Base-by-base conservation (phyloP, 2,888 invertebrate species). In the Amphipyra berbera region DNA sequence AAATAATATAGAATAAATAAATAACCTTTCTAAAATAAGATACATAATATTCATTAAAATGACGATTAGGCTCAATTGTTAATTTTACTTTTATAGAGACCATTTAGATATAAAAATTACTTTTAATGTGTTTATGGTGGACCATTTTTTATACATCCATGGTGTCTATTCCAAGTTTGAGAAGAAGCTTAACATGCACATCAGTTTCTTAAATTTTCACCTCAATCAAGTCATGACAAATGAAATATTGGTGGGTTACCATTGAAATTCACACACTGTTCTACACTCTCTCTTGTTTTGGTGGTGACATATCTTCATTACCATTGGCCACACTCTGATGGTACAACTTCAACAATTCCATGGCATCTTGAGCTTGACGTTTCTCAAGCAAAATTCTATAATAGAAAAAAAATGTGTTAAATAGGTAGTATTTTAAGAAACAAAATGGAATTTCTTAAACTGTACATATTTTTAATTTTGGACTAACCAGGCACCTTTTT, bases 331-430 rank as follows among this genome's bases (percentile, higher is more conserved):
- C 95, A 89, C 95, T 95, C 74, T 95, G 95, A 84, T 96, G 96
- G 83, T 97, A 97, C 78, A 98, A 91, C 91, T 97, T 97, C 85
- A 98, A 94, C 86, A 98, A 95, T 91, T 97, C 97, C 96, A 98
- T 96, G 53, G 98, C 97, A 94, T 98, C 98, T 91, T 97, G 97
- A 49, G 98, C 98, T 92, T 97, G 97, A 71, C 98, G 96, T 90
- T 98, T 98, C 86, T 98, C 98, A 82, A 97, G 96, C 79, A 98
- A 93, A 89, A 96, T 96, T 87, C 96, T 96, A 90, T 69, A 92
- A 89, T 49, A 41, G 52, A 41, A 68, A 60, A 57, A 6, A 61
- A 59, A 33, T 41, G 10, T 44, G 21, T 40, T 15, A 12, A 5
- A 27, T 13, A 27, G 14, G 12, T 13, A 21, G 12, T 44, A 12